Evolutionary conservation across 2,113 vertebrate species (phyloP), one percentile per base, ranked within the genome.

Genomic region (Trogon surrucura): DNA sequence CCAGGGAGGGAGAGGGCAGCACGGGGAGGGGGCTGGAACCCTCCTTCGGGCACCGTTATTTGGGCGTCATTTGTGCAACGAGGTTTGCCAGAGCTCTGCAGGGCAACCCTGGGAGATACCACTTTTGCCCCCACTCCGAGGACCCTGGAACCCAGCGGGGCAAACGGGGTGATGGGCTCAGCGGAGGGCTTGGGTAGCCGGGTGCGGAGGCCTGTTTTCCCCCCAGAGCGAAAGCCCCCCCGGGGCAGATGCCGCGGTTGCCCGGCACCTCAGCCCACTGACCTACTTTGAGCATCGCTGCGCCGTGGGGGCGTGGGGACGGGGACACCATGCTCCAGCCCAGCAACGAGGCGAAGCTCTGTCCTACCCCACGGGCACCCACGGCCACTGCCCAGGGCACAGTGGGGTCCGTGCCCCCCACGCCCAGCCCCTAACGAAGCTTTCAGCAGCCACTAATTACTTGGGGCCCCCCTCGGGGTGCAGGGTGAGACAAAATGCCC

Each of bases 231-330:
- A 67, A 15, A 36, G 36, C 36, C 7, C 62, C 51, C 80, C 44
- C 9, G 2, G n/a, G 9, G 34, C 0, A 0, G 62, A 25, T 6
- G 23, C 74, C 21, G 16, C 5, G 1, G 62, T 70, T 30, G 38
- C 75, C 70, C 56, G 9, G 70, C 88, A 54, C 64, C 60, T 11
- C 71, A 50, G 94, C 93, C 92, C 95, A 92, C 38, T 96, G 94
- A 97, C 96, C 94, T 91, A 93, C 95, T 95, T 96, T 53, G 62
- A 56, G 79, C 64, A 77, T 56, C 73, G 1, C 54, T 32, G 60
- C 3, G 1, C 22, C 4, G 2, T 1, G 1, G 82, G 65, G 5
- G 9, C 0, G 41, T 0, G 0, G 70, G 47, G 45, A 51, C 1
- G 3, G 54, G 36, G 64, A 47, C 0, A 2, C 30, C 48, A 23